Evolutionary conservation across 2,888 invertebrate species (phyloP), one percentile per base, ranked within the genome.

Genomic region (Drosophila maculinotata): DNA sequence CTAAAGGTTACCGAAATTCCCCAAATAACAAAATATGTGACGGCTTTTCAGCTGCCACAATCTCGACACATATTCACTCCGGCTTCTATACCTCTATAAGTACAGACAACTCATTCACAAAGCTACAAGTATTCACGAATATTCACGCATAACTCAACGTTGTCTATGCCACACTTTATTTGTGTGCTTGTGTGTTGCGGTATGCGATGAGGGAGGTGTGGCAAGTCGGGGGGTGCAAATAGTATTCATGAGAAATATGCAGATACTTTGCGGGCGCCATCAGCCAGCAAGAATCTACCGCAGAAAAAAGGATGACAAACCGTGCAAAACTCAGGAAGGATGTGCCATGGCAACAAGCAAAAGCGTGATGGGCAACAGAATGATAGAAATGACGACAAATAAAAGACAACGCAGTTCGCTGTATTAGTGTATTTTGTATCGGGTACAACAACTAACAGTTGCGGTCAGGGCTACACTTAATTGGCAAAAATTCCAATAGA

Each of bases 171-270:
- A 8, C 58, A 36, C 17, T 41, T 17, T 17, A 49, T 31, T 17
- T 33, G 2, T 35, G n/a, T 31, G 47, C 17, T 14, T 20, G 23
- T 15, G 26, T 4, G 20, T 12, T 12, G 15, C 2, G 14, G 2
- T 15, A 23, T 17, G 30, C 30, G 41, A 1, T 10, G n/a, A 33
- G 20, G 7, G 7, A 3, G 20, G n/a, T 10, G 33, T 41, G 45
- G 1, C 26, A 15, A 3, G 9, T 3, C 6, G 33, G 6, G 36
- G 35, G 17, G 28, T 39, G 63, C 58, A 82, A 85, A 82, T 69
- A 44, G 79, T 85, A 81, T 81, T 85, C 80, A 85, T 85, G 80
- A 58, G 65, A 74, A 71, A 87, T 87, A 75, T 87, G 87, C 79
- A 66, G 85, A 79, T 65, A 70, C 63, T 52, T 54, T 49, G 31